Base-by-base conservation (phyloP, 2,797 vertebrate genomes). In the Iguana delicatissima region DNA sequence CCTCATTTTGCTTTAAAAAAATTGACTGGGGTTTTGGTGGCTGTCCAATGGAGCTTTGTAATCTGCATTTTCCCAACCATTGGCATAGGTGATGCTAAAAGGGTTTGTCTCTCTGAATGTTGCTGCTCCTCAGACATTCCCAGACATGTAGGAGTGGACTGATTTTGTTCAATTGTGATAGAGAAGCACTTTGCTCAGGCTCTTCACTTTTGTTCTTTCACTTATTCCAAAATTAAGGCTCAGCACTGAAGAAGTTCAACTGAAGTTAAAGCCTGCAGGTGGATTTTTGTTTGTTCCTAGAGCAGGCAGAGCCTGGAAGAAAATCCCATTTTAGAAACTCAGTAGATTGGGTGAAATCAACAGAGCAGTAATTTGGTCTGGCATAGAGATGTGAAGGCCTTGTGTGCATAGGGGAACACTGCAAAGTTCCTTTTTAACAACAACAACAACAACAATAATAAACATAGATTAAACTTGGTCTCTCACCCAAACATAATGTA, bases 171-270 rank as follows among this genome's bases (percentile, higher is more conserved):
- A 42, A 35, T 50, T 80, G n/a, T 16, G n/a, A 62, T 1, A 18
- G 57, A 29, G 24, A 79, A 64, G 29, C 59, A 26, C 12, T 62
- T 59, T 13, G 57, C n/a, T 62, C 13, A 82, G 8, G 2, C 22
- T n/a, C 62, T 46, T 90, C n/a, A 57, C 74, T 80, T 86, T 62
- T 52, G 52, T 32, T 87, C 69, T 73, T 80, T 80, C 52, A 59
- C 26, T 67, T 59, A 12, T 83, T 87, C 80, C 42, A 29, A 22
- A 20, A 35, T 26, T 5, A 29, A 86, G 52, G 10, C 50, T 57
- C 77, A 90, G 35, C 8, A 18, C 3, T 13, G 38, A 10, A 55
- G 74, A 50, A 76, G 6, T 20, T 35, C 64, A 89, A 67, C 42
- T 85, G 35, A 52, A 79, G 52, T 29, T 29, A 69, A 79, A 35